Evolutionary conservation across 2,113 vertebrate genomes (phyloP).

Genomic region (Entelurus aequoreus): DNA sequence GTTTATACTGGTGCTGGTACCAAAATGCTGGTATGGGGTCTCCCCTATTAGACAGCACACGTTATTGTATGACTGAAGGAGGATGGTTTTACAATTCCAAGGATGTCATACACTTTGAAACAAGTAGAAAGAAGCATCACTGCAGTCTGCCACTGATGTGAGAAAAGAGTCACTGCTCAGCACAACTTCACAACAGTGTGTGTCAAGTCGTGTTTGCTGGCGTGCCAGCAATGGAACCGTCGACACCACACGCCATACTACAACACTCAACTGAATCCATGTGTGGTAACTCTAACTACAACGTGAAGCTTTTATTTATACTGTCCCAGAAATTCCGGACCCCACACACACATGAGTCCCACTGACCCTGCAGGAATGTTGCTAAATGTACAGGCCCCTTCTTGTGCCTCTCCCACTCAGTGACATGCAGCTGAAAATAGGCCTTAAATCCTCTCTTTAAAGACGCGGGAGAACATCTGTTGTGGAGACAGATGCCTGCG

Average conservation of each 20-base stretch:
- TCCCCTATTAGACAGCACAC: no score
- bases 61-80: background rate
- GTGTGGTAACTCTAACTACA: background rate
- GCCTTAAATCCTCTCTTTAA: slow-evolving; percentile 19
- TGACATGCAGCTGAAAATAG: slow-evolving; percentile 35
- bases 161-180: slow-evolving; percentile 22
- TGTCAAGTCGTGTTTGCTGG: no score
- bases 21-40: no score
- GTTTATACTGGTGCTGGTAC: no score
- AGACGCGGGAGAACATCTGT: slow-evolving; percentile 35
- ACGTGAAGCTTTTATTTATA: background rate
- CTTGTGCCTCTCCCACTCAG: slow-evolving; percentile 19
- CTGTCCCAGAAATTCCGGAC: background rate
- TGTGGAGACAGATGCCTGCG: slow-evolving; percentile 42
- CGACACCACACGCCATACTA: background rate
- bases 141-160: slow-evolving; percentile 3
- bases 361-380: slow-evolving; percentile 34
- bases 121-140: slow-evolving; percentile 18
- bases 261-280: background rate
- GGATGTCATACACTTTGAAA: slow-evolving; percentile 25
- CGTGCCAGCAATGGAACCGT: no score
- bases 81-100: slow-evolving; percentile 28
- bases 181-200: background rate
- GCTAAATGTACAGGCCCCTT: slow-evolving; percentile 19
- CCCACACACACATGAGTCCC: slow-evolving; percentile 5